Conservation (phyloP, 1,140 invertebrate species). For the Eurosta solidaginis region DNA sequence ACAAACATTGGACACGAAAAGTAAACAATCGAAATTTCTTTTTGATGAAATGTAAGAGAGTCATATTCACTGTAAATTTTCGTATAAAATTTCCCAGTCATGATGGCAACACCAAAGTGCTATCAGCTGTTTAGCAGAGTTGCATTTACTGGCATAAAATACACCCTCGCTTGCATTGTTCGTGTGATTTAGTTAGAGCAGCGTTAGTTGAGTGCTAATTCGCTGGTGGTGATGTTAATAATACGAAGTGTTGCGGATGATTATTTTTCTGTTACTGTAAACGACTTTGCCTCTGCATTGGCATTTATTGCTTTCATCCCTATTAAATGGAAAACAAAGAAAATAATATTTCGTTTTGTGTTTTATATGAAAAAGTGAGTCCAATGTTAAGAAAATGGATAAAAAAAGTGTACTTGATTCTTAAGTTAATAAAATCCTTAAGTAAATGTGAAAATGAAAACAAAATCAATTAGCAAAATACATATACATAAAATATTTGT, state of each 20-base stretch:
- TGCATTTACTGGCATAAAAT: neutral
- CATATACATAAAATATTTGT: neutral
- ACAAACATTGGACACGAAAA: too few relatives aligned
- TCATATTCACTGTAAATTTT: too few relatives aligned
- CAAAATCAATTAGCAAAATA: slow-evolving; percentile 26
- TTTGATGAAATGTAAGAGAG: too few relatives aligned
- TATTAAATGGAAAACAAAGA: neutral
- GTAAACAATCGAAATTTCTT: too few relatives aligned
- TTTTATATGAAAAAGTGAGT: neutral
- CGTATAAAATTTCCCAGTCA: neutral
- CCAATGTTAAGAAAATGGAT: neutral
- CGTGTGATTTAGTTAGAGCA: neutral
- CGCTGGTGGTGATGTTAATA: neutral
- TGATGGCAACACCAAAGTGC: neutral
- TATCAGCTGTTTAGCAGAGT: neutral
- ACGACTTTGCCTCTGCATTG: slow-evolving; percentile 13
- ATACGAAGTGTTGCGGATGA: neutral
- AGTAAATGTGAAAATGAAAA: slow-evolving; percentile 4
- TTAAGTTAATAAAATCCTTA: too few relatives aligned
- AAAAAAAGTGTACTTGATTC: too few relatives aligned
- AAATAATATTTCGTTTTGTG: neutral
- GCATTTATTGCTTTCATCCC: neutral
- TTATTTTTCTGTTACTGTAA: neutral
- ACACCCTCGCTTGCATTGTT: neutral
- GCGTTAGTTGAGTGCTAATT: slow-evolving; percentile 19